Base-by-base conservation (phyloP, 2,113 vertebrate species). In the Paramisgurnus dabryanus region DNA sequence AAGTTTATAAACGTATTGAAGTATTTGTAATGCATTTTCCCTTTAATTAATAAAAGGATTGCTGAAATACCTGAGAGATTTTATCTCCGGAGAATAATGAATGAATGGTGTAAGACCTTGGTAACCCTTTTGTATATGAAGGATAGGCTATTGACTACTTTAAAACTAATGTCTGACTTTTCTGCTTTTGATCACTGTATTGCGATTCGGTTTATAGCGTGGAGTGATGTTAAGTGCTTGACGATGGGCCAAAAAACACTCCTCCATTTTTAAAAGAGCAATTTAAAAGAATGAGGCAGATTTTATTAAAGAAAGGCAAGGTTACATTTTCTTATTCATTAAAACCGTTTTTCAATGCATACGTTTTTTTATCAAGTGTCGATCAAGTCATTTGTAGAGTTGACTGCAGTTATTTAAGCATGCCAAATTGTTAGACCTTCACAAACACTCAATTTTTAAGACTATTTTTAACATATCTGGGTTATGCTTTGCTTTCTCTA, bases 21-120 rank as follows among this genome's bases (percentile, higher is more conserved):
- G 34, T 7, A 40, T 41, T 65, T 83, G 60, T 67, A 43, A 67
- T 82, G 65, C 81, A 82, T 82, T 79, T 81, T 78, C 74, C 45
- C 76, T 83, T 83, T 83, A 81, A 83, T 83, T 83, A 83, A 79
- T 40, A 69, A 69, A 45, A 39, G 40, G 69, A 79, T 83, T 61
- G 49, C 71, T 79, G 70, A 47, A 78, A 83, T 83, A 80, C 43
- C 82, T 76, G 69, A 64, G 22, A 79, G 73, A 76, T 67, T 79
- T 76, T 60, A 63, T 76, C 58, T 45, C 58, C 63, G 45, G 58
- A 83, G 55, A 41, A 80, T 71, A 83, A 83, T 68, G 58, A 73
- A 15, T 68, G 71, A 83, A 80, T 76, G 78, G 40, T 60, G 65
- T 40, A 22, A 80, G 82, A 64, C 82, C 82, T 83, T 83, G 82